Evolutionary conservation across 2,113 vertebrate species (phyloP).

Genomic region (Ceyx melanurus): DNA sequence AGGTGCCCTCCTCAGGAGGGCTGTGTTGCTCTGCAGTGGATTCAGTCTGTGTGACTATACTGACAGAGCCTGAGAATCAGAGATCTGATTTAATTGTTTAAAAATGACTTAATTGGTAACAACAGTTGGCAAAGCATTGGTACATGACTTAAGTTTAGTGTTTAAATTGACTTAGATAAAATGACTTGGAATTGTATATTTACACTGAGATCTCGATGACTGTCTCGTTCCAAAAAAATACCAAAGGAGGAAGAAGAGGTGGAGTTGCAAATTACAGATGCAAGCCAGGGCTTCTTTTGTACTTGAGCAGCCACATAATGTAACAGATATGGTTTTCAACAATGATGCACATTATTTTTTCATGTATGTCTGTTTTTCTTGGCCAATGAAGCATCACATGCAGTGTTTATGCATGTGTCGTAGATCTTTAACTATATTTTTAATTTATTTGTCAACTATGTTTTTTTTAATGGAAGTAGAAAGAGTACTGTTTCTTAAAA

Average conservation of each 20-base stretch:
- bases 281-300: neutral
- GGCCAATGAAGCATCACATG: neutral
- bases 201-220: neutral
- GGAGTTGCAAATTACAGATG: neutral
- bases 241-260: neutral
- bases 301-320: accelerated
- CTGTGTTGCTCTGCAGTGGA: neutral
- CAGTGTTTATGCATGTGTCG: neutral
- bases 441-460: neutral
- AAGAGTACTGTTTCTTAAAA: neutral
- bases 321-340: neutral
- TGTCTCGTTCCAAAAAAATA: neutral
- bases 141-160: neutral
- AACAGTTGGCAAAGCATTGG: neutral
- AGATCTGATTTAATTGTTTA: neutral
- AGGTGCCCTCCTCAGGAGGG: neutral
- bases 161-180: neutral
- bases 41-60: neutral
- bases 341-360: neutral
- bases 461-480: neutral
- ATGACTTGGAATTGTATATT: neutral
- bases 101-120: neutral
- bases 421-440: neutral
- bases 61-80: neutral
- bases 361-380: neutral